phyloP scores from a whole-genome alignment of 2,888 invertebrate genomes.

The Drosophila vallismaia region DNA sequence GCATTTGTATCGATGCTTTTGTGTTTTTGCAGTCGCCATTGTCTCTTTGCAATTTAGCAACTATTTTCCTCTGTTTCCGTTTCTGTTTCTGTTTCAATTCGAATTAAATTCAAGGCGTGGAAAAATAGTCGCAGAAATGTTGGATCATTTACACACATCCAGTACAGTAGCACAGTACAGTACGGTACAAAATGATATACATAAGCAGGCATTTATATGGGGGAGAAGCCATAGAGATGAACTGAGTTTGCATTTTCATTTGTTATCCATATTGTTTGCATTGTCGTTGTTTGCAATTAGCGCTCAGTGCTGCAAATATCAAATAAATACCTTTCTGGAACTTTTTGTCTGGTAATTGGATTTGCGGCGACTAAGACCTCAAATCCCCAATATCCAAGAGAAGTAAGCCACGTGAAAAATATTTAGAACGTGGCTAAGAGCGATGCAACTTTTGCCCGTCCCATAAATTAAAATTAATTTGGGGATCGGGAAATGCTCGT shows the following conservation, averaged over 20 bases:
- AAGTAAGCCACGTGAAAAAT: neutral
- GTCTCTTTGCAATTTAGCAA: conserved; percentile 56
- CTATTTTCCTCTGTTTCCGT: conserved; percentile 50
- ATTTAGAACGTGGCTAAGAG: neutral
- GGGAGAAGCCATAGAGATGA: conserved; percentile 62
- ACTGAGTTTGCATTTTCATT: conserved; percentile 60
- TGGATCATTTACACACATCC: conserved; percentile 20
- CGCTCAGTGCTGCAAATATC: conserved; percentile 47
- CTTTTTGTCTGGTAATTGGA: conserved; percentile 58
- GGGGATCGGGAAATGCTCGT: conserved; percentile 24
- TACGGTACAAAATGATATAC: conserved; percentile 44
- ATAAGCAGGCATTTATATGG: conserved; percentile 58
- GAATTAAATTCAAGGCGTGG: conserved; percentile 76
- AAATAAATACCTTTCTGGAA: conserved; percentile 49
- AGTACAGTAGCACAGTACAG: conserved; percentile 4
- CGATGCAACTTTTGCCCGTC: neutral
- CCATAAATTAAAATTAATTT: conserved; percentile 20
- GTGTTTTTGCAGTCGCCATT: conserved; percentile 50
- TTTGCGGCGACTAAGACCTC: conserved; percentile 41
- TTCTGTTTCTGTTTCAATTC: conserved; percentile 37
- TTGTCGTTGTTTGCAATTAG: conserved; percentile 40
- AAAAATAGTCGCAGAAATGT: conserved; percentile 69
- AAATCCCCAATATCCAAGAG: neutral
- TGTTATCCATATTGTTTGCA: conserved; percentile 56
- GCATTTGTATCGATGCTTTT: conserved; percentile 73